Evolutionary conservation across 2,113 vertebrate species (phyloP), one percentile per base, ranked within the genome.

Genomic region (Egretta garzetta): DNA sequence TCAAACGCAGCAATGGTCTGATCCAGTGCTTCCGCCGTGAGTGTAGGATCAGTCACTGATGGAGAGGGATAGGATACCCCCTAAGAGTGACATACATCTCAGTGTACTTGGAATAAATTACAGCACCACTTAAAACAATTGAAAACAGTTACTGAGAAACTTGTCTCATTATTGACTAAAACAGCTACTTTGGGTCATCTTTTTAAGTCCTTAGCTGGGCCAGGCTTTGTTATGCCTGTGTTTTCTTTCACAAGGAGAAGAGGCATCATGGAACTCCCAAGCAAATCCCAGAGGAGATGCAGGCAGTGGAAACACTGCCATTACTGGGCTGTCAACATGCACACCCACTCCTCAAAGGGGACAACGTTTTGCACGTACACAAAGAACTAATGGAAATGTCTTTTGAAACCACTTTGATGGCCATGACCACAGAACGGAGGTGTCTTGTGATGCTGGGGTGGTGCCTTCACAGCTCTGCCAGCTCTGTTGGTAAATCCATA

Each of bases 1-100:
- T 99, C 98, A 73, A 99, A 99, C 3, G 98, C 97, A 26, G 99
- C 98, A n/a, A 99, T 97, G 68, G 99, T 98, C 96, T 98, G 98
- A 98, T 99, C 99, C 97, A 99, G 96, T 3, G 98, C 98, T 27
- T 99, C 99, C 0, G 98, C 98, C 0, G 98, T 98, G 58, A 99
- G 97, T 4, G 99, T 99, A 27, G 98, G 91, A 66, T 98, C 98
- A 28, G 99, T 99, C 91, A 98, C 98, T 63, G 98, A 97, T 47
- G 96, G 88, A 71, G 97, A 98, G 84, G 98, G 97, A 97, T 98
- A 97, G 96, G 94, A 87, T 70, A 98, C 70, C 86, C 97, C 98
- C 98, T 98, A 98, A 97, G 97, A 98, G 95, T 93, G 95, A 98
- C 96, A 98, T 91, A 97, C 55, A 98, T 88, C 95, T 98, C 95